phyloP scores from a whole-genome alignment of 2,797 vertebrate genomes.

The Oreonectes daqikongensis region DNA sequence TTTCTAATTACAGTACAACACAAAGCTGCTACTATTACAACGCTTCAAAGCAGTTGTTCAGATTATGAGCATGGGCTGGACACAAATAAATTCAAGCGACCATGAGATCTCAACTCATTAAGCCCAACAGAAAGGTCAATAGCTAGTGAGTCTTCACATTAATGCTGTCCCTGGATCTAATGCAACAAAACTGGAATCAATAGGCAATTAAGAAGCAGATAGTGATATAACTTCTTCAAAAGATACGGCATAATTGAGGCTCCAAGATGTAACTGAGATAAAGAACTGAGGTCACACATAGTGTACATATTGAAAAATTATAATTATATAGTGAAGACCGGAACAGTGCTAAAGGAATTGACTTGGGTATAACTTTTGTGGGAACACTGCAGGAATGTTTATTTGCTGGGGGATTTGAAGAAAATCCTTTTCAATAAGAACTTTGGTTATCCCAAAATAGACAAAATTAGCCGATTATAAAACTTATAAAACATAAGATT shows the following conservation, averaged over 20 bases:
- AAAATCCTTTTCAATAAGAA: too few species aligned
- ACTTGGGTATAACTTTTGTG: background rate
- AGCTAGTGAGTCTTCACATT: background rate
- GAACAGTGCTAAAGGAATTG: background rate
- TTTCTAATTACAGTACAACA: conserved; percentile 13
- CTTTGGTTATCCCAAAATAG: too few species aligned
- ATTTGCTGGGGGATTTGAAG: too few species aligned
- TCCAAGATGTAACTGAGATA: background rate
- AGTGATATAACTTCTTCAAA: conserved; percentile 29
- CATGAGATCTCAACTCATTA: conserved; percentile 18
- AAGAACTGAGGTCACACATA: background rate
- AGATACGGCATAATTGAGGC: conserved; percentile 17
- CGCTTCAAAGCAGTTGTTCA: background rate
- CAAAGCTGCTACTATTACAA: conserved; percentile 20
- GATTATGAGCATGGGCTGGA: background rate
- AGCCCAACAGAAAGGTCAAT: background rate
- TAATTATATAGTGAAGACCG: background rate
- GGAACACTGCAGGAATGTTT: background rate
- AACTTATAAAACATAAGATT: background rate
- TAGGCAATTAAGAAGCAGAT: conserved; percentile 45
- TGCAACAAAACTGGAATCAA: conserved; percentile 26
- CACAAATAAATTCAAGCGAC: background rate
- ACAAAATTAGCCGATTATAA: too few species aligned
- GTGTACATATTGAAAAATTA: background rate
- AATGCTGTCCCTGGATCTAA: background rate